A percentile compares a stretch with the other conserved stretches of the same genome.
phyloP scores from a whole-genome alignment of 2,797 vertebrate genomes.

The Eptatretus atami region DNA sequence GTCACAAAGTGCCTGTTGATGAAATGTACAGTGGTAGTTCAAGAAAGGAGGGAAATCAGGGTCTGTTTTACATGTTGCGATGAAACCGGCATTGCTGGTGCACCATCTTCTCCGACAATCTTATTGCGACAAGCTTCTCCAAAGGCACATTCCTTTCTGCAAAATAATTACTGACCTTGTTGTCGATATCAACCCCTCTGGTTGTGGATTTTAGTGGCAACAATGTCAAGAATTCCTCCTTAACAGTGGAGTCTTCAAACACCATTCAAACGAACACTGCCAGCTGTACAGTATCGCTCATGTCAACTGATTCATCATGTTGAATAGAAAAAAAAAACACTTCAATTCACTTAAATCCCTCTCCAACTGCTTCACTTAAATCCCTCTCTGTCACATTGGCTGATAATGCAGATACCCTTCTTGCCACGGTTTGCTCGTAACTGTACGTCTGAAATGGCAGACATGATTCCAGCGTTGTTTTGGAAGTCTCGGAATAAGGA shows the following conservation, averaged over 20 bases:
- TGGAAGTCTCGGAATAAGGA: neutral
- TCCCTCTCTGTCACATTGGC: neutral
- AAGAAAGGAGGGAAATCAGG: no score
- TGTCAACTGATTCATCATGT: conserved; percentile 7
- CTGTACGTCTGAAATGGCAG: conserved; percentile 5
- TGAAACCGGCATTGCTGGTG: no score
- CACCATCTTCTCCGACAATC: no score
- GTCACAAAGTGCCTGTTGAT: no score
- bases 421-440: conserved; percentile 4
- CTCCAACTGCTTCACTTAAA: neutral
- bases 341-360: conserved; percentile 7
- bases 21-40: no score
- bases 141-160: no score
- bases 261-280: conserved; percentile 4
- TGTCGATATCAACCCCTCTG: conserved; percentile 3
- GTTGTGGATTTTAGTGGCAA: conserved; percentile 3
- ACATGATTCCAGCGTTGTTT: conserved; percentile 6
- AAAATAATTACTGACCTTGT: no score
- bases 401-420: conserved; percentile 5
- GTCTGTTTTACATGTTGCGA: no score
- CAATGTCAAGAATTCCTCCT: conserved; percentile 7
- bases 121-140: no score
- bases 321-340: conserved; percentile 5
- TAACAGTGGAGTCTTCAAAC: conserved; percentile 8
- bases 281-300: conserved; percentile 7